These are phyloP conservation scores for Martes martes DNA, from an alignment of 2,113 vertebrate species.

Conservation along the genomic window DNA sequence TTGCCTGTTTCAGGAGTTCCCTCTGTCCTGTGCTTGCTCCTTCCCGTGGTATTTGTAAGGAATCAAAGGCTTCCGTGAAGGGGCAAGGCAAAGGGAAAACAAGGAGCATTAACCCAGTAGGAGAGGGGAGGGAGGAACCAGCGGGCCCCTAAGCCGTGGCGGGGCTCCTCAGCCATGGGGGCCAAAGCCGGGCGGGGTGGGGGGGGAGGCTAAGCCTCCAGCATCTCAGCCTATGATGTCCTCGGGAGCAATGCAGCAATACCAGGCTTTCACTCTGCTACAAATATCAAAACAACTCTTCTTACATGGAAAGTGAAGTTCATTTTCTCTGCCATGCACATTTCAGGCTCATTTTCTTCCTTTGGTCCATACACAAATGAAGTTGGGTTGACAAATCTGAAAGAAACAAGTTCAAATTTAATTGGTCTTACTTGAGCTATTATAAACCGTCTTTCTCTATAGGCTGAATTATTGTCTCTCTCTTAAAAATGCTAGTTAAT, in stretches of 20 bases:
- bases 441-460: background rate
- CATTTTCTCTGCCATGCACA: constrained; percentile 88
- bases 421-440: background rate
- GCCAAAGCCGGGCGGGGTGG: too few relatives aligned
- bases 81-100: background rate
- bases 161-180: background rate
- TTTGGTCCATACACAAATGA: constrained; percentile 90
- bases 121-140: background rate
- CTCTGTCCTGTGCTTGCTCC: background rate
- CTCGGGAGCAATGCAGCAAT: background rate
- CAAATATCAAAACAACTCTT: background rate
- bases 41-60: background rate
- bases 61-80: background rate
- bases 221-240: rapidly evolving
- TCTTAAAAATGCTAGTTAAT: background rate
- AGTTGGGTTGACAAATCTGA: constrained; percentile 89
- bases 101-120: background rate
- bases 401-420: constrained; percentile 42
- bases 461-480: background rate
- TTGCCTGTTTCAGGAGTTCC: background rate
- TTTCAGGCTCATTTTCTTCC: constrained; percentile 72
- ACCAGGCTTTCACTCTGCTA: background rate
- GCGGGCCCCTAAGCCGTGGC: too few relatives aligned
- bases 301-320: constrained; percentile 95
- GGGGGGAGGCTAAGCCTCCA: rapidly evolving